Base-by-base conservation (phyloP, 2,888 invertebrate species). In the Horisme vitalbata region DNA sequence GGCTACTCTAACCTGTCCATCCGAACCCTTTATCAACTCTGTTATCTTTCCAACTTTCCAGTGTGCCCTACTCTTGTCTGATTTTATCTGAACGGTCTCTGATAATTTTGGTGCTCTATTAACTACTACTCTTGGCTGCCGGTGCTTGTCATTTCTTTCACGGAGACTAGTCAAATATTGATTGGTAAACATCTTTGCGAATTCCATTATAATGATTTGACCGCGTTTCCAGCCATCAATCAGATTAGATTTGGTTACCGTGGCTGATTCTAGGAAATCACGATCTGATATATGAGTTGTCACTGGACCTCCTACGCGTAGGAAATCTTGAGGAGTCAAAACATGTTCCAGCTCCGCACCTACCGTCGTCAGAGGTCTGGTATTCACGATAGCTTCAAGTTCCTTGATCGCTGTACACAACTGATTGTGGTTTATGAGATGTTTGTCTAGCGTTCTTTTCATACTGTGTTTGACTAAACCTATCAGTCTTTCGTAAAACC, bases 31-130 rank as follows among this genome's bases (percentile, higher is more conserved):
- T 1, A 38, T 9, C 6, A 57, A 18, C 1, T 23, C 20, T 12
- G 12, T 8, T 9, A 59, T 55, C n/a, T 15, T 45, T 7, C 55
- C 58, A 1, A 52, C 52, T 9, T 44, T 54, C 56, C 56, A 59
- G 1, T 38, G 10, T 2, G 13, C 47, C 34, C 55, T 35, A 18
- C 45, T 50, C 0, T n/a, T 9, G 7, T 48, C 51, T 9, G 21
- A 28, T 21, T 52, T 56, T 5, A 56, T 39, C 18, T 56, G 54
- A 8, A 59, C 56, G 6, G 35, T 5, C 3, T 56, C 46, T 4
- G 28, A 39, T 9, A 50, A 9, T 8, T 41, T 30, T 1, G 55
- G 52, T 10, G n/a, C 4, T 9, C 24, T 39, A 1, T 31, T 33
- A 7, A 26, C 32, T 11, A 11, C 9, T 5, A 46, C 45, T 41